A percentile compares a stretch with the other conserved stretches of the same genome.
Conservation (phyloP, 2,797 vertebrate species). For the Limosa lapponica region DNA sequence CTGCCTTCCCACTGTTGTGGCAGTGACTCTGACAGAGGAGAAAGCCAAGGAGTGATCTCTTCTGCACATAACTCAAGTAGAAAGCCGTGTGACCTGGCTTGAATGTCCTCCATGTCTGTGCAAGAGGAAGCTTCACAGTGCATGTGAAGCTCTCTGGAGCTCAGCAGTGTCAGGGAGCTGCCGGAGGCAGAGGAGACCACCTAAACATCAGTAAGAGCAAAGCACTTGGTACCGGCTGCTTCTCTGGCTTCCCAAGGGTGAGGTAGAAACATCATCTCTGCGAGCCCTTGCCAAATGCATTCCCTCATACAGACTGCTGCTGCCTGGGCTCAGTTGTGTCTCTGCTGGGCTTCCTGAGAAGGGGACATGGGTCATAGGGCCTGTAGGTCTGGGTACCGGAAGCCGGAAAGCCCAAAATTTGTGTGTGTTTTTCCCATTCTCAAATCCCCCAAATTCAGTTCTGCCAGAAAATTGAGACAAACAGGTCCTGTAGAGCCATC, state of each 20-base stretch:
- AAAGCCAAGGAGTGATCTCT: background rate
- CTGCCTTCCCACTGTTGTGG: background rate
- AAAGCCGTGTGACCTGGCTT: background rate
- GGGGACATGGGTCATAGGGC: fast-evolving
- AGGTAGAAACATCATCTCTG: background rate
- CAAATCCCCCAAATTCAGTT: background rate
- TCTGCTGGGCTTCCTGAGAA: background rate
- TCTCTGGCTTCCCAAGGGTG: background rate
- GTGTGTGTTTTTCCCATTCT: background rate
- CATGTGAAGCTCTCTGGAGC: background rate
- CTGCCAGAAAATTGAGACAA: background rate
- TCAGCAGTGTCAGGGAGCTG: background rate
- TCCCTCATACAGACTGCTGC: background rate
- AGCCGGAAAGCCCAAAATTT: background rate
- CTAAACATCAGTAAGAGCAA: background rate
- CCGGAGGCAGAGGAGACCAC: background rate
- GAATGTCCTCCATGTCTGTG: background rate
- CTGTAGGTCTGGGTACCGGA: background rate
- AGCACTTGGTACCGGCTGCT: background rate
- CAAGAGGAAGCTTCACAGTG: background rate
- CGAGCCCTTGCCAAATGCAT: background rate
- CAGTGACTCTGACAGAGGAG: background rate
- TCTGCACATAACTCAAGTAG: background rate
- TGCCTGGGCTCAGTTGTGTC: fast-evolving
- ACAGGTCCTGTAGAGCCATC: background rate